These are phyloP conservation scores for Syncerus caffer DNA, from an alignment of 2,797 vertebrate species.

Conservation along the genomic window DNA sequence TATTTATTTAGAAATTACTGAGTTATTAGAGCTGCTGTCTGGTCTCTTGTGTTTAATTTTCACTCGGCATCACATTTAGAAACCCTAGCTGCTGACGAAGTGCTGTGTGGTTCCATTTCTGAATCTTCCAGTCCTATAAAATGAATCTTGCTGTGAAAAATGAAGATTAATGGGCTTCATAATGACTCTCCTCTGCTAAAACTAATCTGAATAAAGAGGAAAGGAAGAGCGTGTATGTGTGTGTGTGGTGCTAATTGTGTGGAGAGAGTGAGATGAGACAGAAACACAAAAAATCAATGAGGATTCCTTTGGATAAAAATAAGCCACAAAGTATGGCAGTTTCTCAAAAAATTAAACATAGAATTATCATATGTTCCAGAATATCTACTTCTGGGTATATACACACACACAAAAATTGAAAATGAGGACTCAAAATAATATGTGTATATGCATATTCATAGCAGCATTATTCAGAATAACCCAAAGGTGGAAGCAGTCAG, in stretches of 20 bases:
- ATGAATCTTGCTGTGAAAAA: constrained; percentile 83
- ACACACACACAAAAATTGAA: not conserved
- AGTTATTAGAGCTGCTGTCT: constrained; percentile 80
- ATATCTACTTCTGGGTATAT: not conserved
- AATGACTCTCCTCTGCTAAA: constrained; percentile 81
- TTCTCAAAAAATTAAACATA: not conserved
- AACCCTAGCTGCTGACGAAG: constrained; percentile 77
- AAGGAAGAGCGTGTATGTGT: not conserved
- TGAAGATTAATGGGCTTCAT: constrained; percentile 86
- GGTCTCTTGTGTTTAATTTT: constrained; percentile 84
- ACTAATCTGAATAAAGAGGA: constrained; percentile 77
- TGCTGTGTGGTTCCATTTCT: constrained; percentile 76
- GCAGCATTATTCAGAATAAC: not conserved
- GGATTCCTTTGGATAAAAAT: constrained; percentile 66
- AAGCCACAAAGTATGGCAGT: not conserved
- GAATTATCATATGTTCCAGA: not conserved
- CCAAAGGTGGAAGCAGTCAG: not conserved
- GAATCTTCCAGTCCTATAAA: constrained; percentile 77
- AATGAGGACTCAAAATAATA: not conserved
- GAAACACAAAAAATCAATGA: not conserved
- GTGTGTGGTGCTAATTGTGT: not conserved
- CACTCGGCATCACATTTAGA: constrained; percentile 82
- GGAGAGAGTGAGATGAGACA: not conserved
- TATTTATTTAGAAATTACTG: constrained; percentile 85
- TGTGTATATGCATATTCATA: not conserved